Evolutionary conservation across 2,888 invertebrate species (phyloP), one percentile per base, ranked within the genome.

Genomic region (Philaethria dido): DNA sequence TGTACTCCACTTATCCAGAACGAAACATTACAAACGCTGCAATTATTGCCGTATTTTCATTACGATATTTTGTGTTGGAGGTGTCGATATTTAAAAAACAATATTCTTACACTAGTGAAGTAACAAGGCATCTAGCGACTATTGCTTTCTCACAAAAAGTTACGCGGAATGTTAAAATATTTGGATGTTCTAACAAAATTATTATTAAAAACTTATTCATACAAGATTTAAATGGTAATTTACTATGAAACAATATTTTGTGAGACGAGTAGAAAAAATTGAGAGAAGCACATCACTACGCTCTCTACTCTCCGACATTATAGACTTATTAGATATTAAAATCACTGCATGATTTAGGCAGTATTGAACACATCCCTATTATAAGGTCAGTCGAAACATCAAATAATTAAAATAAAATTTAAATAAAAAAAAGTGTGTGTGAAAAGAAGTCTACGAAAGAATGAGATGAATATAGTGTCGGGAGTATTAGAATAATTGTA

Each of bases 101-200:
- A 14, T 57, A 14, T 20, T 39, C 20, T 55, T 39, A 39, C 14
- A 14, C 20, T 39, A 55, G 14, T 22, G 20, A 22, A n/a, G 42
- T 25, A 39, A 57, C 22, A 39, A 11, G 25, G 39, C 57, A 22
- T 57, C 57, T 57, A 42, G 57, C 57, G 55, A 39, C 20, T 48
- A 25, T 36, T 55, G 39, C 39, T 57, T 39, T 39, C 39, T 22
- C n/a, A 39, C 39, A 16, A 42, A 55, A 52, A 22, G 9, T 9
- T n/a, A n/a, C 16, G n/a, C 3, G 45, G 44, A 60, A 60, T 60
- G 60, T 60, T 25, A 13, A 11, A 25, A 44, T 42, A 18, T 1
- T 14, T 16, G n/a, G n/a, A 33, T 29, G 9, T 20, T 20, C 3
- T 13, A 20, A n/a, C 14, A 50, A 14, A 14, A 50, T 6, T 14